Evolutionary conservation across 1,140 invertebrate species (phyloP), one percentile per base, ranked within the genome.

Genomic region (Apolygus lucorum): DNA sequence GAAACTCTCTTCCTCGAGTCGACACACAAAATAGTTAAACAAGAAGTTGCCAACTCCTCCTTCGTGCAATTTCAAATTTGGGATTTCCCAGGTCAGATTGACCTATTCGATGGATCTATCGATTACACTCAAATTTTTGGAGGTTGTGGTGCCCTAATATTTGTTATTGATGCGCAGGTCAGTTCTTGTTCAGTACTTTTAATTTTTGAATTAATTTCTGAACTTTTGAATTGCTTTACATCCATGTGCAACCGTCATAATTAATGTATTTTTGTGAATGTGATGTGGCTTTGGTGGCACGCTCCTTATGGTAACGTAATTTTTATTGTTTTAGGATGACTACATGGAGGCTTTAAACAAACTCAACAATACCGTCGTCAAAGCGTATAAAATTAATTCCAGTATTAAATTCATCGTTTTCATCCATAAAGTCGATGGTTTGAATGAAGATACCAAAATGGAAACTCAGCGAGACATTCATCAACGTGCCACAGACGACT

Each of bases 41-140:
- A 99, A 82, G 94, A 97, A 82, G 92, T 93, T 71, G 90, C 95
- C 73, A 97, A 98, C 78, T 91, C 95, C 71, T 98, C 96, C 75
- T 99, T 99, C 86, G 95, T 99, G 29, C 95, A 98, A 77, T 99
- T 99, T 82, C 93, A 98, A 88, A 98, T 99, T 72, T 98, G 96
- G 93, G 98, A 99, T 80, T 97, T 99, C 81, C 97, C 97, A 29
- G 97, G 96, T 17, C 96, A 99, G 81, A 96, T 99, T 73, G 95
- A 98, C 78, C 96, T 98, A 74, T 95, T 98, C 80, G 95, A 99
- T 82, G 88, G 92, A 28, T 90, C 90, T 28, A 98, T 98, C 82
- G 95, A 99, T 81, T 91, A 91, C 62, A 93, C 98, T 74, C 90
- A 90, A 81, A 95, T 98, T 74, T 98, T 98, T 82, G 89, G 92